Conservation (phyloP, 2,113 vertebrate species). For the Dicerorhinus sumatrensis region DNA sequence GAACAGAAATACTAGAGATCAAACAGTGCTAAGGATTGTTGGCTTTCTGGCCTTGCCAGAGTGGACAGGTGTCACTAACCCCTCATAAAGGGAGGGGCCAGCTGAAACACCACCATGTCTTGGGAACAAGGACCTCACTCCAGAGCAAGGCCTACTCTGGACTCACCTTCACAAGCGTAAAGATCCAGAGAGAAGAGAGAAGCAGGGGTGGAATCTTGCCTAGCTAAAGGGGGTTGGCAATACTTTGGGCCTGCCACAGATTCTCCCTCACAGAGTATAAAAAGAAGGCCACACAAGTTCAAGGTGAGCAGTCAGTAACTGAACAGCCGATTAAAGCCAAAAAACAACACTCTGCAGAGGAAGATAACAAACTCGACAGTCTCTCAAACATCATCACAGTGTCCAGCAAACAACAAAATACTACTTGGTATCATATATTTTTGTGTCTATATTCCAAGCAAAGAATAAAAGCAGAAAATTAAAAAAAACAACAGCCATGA, state of each 20-base stretch:
- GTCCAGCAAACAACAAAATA: background rate
- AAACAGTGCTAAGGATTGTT: rapidly evolving
- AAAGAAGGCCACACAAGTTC: background rate
- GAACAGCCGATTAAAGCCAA: background rate
- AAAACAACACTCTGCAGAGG: background rate
- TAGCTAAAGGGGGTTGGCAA: rapidly evolving
- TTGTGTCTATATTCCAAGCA: background rate
- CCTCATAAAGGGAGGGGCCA: rapidly evolving
- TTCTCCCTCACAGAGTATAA: background rate
- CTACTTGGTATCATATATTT: too few species aligned
- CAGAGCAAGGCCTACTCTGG: background rate
- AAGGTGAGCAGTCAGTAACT: background rate
- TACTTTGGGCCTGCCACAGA: background rate
- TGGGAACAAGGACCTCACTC: background rate
- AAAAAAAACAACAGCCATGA: background rate
- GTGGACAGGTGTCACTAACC: rapidly evolving
- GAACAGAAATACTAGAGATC: background rate
- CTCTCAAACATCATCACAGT: too few species aligned
- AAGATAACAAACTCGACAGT: background rate
- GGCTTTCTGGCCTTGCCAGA: background rate
- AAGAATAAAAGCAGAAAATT: background rate
- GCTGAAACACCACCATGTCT: too few species aligned
- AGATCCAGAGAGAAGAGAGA: background rate
- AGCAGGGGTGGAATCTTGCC: background rate
- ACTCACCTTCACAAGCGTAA: background rate